phyloP scores from a whole-genome alignment of 2,888 invertebrate genomes.

The Gortyna flavago region DNA sequence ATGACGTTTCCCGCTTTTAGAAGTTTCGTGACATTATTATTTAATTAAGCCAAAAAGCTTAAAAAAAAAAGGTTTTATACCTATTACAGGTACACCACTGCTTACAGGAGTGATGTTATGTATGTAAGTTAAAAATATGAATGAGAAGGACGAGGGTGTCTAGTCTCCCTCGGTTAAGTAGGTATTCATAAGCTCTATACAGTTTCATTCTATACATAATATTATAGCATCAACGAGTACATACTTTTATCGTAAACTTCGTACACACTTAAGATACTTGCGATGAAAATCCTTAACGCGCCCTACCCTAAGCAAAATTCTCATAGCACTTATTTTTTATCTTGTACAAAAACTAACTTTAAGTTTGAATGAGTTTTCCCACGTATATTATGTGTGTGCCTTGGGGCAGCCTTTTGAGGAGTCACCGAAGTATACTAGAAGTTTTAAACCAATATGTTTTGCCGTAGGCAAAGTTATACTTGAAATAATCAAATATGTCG shows the following conservation, averaged over 20 bases:
- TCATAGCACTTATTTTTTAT: constrained; percentile 25
- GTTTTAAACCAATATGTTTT: constrained; percentile 24
- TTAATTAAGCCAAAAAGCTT: background rate
- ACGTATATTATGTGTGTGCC: constrained; percentile 33
- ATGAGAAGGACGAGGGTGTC: background rate
- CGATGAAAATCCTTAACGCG: constrained; percentile 12
- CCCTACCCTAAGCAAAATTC: constrained; percentile 11
- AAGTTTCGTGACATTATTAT: background rate
- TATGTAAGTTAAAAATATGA: background rate
- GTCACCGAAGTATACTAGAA: constrained; percentile 10
- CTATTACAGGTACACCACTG: no score
- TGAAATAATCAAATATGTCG: constrained; percentile 22
- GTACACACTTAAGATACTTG: background rate
- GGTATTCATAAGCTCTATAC: background rate
- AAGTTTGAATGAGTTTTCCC: constrained; percentile 36
- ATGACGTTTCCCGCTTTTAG: background rate
- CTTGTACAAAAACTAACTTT: constrained; percentile 20
- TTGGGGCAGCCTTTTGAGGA: constrained; percentile 9
- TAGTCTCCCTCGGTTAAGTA: background rate
- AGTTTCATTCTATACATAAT: background rate
- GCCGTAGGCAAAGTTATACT: constrained; percentile 44
- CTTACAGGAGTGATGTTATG: no score
- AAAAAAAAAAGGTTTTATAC: background rate
- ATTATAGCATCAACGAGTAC: background rate
- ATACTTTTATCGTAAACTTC: constrained; percentile 28